Conservation (phyloP, 2,113 vertebrate species). For the Microtus ochrogaster region DNA sequence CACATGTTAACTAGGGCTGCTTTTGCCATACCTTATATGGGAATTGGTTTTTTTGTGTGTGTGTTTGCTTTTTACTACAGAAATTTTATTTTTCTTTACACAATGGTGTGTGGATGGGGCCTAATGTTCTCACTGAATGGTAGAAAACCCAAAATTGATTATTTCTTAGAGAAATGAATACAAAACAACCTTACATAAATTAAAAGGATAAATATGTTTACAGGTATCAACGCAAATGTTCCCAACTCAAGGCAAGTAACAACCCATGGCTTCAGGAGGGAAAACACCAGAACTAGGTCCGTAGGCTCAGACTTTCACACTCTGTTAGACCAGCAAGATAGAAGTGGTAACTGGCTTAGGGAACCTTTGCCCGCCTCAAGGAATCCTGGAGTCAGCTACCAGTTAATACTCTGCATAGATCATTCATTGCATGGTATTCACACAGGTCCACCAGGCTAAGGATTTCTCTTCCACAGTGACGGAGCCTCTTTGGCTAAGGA, state of each 20-base stretch:
- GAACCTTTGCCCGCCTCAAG: not conserved
- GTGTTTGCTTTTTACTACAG: not conserved
- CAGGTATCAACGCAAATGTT: not conserved
- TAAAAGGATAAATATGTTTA: not conserved
- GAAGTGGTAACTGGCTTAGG: not conserved
- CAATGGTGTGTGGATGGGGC: not conserved
- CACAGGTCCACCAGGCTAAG: not conserved
- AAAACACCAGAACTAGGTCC: not conserved
- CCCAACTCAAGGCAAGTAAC: not conserved
- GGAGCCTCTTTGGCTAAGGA: not conserved
- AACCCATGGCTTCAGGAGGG: not conserved
- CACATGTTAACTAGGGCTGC: not conserved
- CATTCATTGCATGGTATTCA: not conserved
- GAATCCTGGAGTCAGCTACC: not conserved
- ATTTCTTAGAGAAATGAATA: not conserved
- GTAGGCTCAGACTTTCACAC: not conserved
- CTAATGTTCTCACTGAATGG: not conserved
- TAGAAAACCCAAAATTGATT: not conserved
- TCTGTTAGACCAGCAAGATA: not conserved
- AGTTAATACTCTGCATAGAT: not conserved
- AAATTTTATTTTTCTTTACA: not conserved
- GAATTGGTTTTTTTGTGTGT: not conserved
- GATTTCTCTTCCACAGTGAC: not conserved
- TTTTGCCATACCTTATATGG: not conserved
- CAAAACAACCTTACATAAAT: not conserved